A percentile compares a stretch with the other conserved stretches of the same genome.
phyloP scores from a whole-genome alignment of 1,140 invertebrate genomes.

The Acromyrmex heyeri region DNA sequence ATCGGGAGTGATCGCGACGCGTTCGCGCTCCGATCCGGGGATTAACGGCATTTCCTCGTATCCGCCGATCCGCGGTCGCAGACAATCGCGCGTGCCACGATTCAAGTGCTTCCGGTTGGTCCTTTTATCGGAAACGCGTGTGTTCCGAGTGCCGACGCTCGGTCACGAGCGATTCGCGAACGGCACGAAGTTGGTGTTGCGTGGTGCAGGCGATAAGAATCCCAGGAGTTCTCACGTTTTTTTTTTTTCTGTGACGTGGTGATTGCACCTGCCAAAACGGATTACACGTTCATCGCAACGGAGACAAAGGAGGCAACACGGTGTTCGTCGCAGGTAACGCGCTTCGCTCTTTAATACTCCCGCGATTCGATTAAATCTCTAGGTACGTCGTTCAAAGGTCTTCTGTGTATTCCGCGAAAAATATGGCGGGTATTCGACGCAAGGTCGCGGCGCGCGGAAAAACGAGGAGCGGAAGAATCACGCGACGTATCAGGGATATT shows the following conservation, averaged over 20 bases:
- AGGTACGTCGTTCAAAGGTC: constrained; percentile 2
- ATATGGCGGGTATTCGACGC: constrained; percentile 3
- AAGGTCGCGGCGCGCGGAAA: constrained; percentile 28
- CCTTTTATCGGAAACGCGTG: background rate
- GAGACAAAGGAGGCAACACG: background rate
- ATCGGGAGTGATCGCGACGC: constrained; percentile 49
- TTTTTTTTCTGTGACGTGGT: constrained; percentile 53
- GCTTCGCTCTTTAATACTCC: constrained; percentile 48
- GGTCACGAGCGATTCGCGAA: constrained; percentile 5
- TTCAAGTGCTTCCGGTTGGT: background rate
- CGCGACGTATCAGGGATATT: constrained; percentile 38
- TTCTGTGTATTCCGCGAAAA: constrained; percentile 1
- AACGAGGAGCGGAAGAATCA: constrained; percentile 4
- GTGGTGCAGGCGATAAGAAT: background rate
- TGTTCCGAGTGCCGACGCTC: background rate
- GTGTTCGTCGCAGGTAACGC: constrained; percentile 57
- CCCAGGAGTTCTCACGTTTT: background rate
- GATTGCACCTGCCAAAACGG: constrained; percentile 63
- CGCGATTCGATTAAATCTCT: constrained; percentile 67
- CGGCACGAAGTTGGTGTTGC: background rate
- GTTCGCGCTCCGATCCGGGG: constrained; percentile 4
- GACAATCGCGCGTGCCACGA: background rate
- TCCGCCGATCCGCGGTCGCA: background rate
- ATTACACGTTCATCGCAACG: constrained; percentile 60
- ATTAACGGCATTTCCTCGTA: constrained; percentile 13